Percentiles rank a stretch among this genome's conserved stretches.
Conservation (phyloP, 2,888 invertebrate genomes). For the Pheosia tremula region DNA sequence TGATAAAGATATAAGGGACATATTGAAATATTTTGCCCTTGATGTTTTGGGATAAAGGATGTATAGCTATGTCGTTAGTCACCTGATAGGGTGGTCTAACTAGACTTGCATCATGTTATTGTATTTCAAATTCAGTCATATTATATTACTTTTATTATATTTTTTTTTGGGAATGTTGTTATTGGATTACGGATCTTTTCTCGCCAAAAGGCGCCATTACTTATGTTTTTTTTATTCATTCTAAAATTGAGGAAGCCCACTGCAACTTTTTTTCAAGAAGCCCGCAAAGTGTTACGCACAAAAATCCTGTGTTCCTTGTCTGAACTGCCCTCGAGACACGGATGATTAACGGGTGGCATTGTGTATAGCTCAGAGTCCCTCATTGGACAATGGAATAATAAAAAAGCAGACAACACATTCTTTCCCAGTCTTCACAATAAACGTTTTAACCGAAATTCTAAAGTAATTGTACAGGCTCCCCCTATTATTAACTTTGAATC, state of each 20-base stretch:
- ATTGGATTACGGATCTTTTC: too few species aligned
- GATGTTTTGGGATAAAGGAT: slow-evolving; percentile 19
- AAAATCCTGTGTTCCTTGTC: background rate
- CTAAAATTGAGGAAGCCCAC: background rate
- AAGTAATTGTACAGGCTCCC: background rate
- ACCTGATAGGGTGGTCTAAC: background rate
- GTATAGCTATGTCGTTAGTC: background rate
- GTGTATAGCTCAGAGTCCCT: background rate
- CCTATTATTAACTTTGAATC: slow-evolving; percentile 2
- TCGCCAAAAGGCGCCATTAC: too few species aligned
- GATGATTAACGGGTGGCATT: background rate
- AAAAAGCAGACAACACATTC: too few species aligned
- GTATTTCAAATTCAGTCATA: too few species aligned
- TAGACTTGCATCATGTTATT: too few species aligned
- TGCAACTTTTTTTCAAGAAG: background rate
- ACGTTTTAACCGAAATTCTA: slow-evolving; percentile 1
- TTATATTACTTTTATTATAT: too few species aligned
- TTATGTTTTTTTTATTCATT: too few species aligned
- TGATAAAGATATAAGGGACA: background rate
- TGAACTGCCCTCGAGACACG: background rate
- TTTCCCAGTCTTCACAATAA: background rate
- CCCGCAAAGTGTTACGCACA: background rate
- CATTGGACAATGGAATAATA: background rate
- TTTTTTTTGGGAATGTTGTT: too few species aligned
- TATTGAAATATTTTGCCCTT: slow-evolving; percentile 16